These are phyloP conservation scores for Halisarca cf. caerulea DNA, from an alignment of 37 sponge, comb jelly and placozoan species.

Conservation along the genomic window DNA sequence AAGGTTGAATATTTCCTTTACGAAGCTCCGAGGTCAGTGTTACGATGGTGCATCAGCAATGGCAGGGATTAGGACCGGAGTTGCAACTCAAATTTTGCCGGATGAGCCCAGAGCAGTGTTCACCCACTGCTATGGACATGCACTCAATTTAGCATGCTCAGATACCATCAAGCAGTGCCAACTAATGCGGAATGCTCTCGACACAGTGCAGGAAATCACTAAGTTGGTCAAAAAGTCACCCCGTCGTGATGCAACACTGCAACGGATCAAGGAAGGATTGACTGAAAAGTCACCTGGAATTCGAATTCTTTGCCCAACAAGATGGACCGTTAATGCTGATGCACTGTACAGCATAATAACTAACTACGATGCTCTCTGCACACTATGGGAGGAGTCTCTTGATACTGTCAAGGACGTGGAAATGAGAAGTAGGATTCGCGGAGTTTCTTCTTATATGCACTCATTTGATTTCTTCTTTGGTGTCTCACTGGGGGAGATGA, in stretches of 20 bases:
- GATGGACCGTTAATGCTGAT: slow-evolving; percentile 39
- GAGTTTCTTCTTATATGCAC: too few relatives aligned
- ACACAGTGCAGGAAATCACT: slow-evolving; percentile 31
- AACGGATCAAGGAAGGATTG: slow-evolving; percentile 52
- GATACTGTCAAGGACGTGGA: not conserved
- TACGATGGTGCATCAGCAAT: slow-evolving; percentile 62
- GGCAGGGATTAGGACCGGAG: slow-evolving; percentile 49
- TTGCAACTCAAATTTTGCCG: slow-evolving; percentile 33
- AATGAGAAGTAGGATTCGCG: not conserved
- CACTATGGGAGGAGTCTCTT: not conserved
- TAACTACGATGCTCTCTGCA: not conserved
- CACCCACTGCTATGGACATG: slow-evolving; percentile 61
- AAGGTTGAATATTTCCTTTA: slow-evolving; percentile 40
- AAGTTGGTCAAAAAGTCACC: slow-evolving; percentile 47
- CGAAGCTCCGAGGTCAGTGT: slow-evolving; percentile 68
- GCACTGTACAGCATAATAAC: not conserved
- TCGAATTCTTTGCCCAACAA: slow-evolving; percentile 50
- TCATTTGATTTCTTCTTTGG: too few relatives aligned
- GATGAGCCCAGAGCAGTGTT: slow-evolving; percentile 65
- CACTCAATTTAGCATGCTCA: not conserved
- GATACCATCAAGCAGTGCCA: slow-evolving; percentile 1
- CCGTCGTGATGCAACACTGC: slow-evolving; percentile 40
- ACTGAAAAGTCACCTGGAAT: slow-evolving; percentile 48
- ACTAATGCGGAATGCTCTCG: slow-evolving; percentile 39
- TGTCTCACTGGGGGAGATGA: slow-evolving; percentile 21